Percentiles rank a stretch among this genome's conserved stretches.
These are phyloP conservation scores for Gymnorhina tibicen DNA, from an alignment of 2,113 vertebrate species.

Conservation along the genomic window DNA sequence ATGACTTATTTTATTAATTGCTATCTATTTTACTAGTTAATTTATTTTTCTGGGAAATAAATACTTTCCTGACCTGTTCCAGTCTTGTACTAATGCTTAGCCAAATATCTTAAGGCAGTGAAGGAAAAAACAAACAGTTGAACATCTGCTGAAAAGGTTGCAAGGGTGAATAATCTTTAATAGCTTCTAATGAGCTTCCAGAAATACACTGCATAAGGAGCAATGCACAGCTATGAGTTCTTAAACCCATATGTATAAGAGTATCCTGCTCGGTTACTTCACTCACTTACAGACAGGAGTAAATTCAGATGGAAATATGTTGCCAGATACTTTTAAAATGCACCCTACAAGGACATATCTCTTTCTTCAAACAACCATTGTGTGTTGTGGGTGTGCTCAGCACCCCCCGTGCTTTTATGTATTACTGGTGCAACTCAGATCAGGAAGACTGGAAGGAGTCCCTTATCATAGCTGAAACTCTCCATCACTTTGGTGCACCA, in stretches of 20 bases:
- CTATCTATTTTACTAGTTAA: not conserved
- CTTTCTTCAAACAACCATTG: conserved; percentile 20
- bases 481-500: not conserved
- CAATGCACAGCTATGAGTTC: not conserved
- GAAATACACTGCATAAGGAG: not conserved
- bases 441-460: not conserved
- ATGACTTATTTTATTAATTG: not conserved
- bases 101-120: conserved; percentile 47
- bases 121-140: conserved; percentile 46
- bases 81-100: conserved; percentile 5
- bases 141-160: conserved; percentile 57
- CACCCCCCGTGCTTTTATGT: not conserved
- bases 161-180: conserved; percentile 58
- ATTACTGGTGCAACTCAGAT: not conserved
- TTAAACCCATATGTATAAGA: conserved; percentile 23
- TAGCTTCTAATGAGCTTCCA: conserved; percentile 37
- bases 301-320: conserved; percentile 32
- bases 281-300: conserved; percentile 6
- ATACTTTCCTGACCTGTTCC: not conserved
- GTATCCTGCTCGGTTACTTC: conserved; percentile 9
- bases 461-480: not conserved
- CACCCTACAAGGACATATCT: not conserved
- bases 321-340: conserved; percentile 38
- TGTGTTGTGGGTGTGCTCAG: too few species aligned
- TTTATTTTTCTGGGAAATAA: conserved; percentile 30